phyloP scores from a whole-genome alignment of 1,140 invertebrate species.

The Pogonomyrmex barbatus region DNA sequence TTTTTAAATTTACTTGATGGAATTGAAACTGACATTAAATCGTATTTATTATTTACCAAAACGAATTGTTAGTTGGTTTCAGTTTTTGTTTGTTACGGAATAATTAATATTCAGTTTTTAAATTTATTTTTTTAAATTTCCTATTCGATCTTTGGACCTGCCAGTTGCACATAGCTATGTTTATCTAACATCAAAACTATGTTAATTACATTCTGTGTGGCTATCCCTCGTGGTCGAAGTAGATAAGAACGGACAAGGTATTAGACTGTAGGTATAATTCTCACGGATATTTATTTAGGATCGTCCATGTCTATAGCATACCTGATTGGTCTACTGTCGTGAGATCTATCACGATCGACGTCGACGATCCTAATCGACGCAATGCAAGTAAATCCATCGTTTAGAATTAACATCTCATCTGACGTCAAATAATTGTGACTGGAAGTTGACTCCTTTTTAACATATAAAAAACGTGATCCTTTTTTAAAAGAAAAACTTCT shows the following conservation, averaged over 20 bases:
- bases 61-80: background rate
- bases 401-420: constrained; percentile 12
- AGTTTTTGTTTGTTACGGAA: background rate
- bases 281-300: constrained; percentile 62
- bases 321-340: background rate
- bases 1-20: background rate
- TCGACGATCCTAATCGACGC: constrained; percentile 7
- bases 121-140: background rate
- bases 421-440: constrained; percentile 2
- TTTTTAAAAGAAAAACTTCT: background rate
- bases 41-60: background rate
- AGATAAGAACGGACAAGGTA: constrained; percentile 55
- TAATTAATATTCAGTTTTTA: background rate
- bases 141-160: constrained; percentile 13
- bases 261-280: constrained; percentile 44
- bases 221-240: constrained; percentile 30
- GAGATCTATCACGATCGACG: constrained; percentile 11
- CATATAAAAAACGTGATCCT: background rate
- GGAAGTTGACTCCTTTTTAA: background rate
- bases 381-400: background rate
- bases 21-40: constrained; percentile 13
- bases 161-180: constrained; percentile 16
- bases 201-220: constrained; percentile 69
- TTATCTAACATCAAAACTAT: constrained; percentile 69
- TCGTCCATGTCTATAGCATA: background rate